Base-by-base conservation (phyloP, 2,888 invertebrate genomes). In the Drosophila phalerata region DNA sequence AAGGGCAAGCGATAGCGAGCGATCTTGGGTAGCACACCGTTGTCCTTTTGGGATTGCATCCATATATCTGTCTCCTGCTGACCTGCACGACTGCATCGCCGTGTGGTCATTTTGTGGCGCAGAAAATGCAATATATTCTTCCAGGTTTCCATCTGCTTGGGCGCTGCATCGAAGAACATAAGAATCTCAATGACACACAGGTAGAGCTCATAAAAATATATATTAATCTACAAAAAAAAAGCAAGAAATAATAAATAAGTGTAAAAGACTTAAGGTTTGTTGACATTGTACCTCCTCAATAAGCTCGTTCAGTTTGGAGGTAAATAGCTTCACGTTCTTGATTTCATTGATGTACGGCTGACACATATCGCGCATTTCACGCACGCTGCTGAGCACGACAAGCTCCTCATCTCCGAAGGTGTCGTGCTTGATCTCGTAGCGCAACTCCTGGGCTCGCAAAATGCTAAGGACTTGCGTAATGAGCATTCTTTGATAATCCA, bases 161-260 rank as follows among this genome's bases (percentile, higher is more conserved):
- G 91, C 2, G 91, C 81, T 0, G 86, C 82, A 72, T 91, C 88
- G 6, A 91, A 89, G 62, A 87, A 89, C 51, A 84, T 86, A 0
- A 93, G 81, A n/a, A 93, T 90, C 67, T 92, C 91, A 38, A 93
- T 90, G 10, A 93, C 90, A 66, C 91, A 91, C 30, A 93, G 78
- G 76, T 92, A 93, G 34, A 92, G 77, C 67, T 93, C 93, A 73
- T 93, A 93, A 63, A 93, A 93, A 69, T 93, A 93, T 3, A 91
- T 91, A 71, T 93, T 92, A 25, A 92, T 91, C 92, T 92, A 32
- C 57, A 32, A 17, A 22, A n/a, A 9, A 22, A 43, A 48, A 38
- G 1, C 1, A 17, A 19, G 40, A 11, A 4, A 5, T 11, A 17
- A 8, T 13, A 13, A 15, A 11, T 49, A n/a, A 8, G 13, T 19